Conservation (phyloP, 2,888 invertebrate species). For the Ectemnius lituratus region DNA sequence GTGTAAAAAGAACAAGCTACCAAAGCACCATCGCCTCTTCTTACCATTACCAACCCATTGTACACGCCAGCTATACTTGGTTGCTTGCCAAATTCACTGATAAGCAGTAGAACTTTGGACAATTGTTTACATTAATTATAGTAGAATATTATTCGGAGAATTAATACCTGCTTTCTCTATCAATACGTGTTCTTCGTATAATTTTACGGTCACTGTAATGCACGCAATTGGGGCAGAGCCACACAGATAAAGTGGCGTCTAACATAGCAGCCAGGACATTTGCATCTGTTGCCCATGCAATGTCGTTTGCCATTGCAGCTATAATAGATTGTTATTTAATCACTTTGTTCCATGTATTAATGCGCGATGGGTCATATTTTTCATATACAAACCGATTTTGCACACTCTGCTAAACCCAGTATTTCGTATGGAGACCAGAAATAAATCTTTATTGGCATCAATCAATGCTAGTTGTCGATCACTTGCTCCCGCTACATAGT, state of each 20-base stretch:
- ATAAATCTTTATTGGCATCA: slow-evolving; percentile 93
- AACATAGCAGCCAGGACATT: slow-evolving; percentile 89
- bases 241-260: slow-evolving; percentile 88
- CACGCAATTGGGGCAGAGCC: slow-evolving; percentile 83
- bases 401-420: slow-evolving; percentile 73
- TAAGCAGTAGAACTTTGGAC: slow-evolving; percentile 10
- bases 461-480: slow-evolving; percentile 92
- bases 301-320: slow-evolving; percentile 83
- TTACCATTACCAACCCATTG: slow-evolving; percentile 90
- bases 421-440: slow-evolving; percentile 86
- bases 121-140: background rate
- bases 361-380: background rate
- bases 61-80: slow-evolving; percentile 90
- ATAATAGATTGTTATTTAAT: background rate
- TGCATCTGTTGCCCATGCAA: slow-evolving; percentile 86
- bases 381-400: slow-evolving; percentile 70
- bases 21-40: slow-evolving; percentile 93
- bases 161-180: slow-evolving; percentile 76
- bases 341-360: background rate
- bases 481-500: slow-evolving; percentile 88
- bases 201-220: slow-evolving; percentile 82
- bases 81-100: slow-evolving; percentile 92
- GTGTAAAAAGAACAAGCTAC: slow-evolving; percentile 78
- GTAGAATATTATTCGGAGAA: background rate
- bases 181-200: slow-evolving; percentile 79